Evolutionary conservation across 2,797 vertebrate genomes (phyloP).

Genomic region (Chaenodraco wilsoni): DNA sequence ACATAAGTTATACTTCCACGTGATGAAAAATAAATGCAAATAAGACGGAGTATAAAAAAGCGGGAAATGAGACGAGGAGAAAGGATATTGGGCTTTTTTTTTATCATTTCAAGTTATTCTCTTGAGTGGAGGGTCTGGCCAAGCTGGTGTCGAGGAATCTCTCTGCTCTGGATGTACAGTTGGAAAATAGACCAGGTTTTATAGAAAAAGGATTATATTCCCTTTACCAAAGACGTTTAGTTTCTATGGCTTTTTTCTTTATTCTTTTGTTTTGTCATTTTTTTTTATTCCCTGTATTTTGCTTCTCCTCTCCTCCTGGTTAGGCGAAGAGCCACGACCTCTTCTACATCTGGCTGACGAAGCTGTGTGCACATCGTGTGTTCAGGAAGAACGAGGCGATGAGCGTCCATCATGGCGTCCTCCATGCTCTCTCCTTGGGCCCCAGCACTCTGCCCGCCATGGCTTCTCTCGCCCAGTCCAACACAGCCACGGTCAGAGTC

Average conservation of each 20-base stretch:
- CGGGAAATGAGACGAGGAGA: too few relatives aligned
- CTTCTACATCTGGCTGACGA: conserved; percentile 92
- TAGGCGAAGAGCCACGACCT: conserved; percentile 91
- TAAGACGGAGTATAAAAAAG: too few relatives aligned
- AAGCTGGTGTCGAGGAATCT: too few relatives aligned
- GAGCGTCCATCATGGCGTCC: conserved; percentile 76
- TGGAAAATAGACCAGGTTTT: too few relatives aligned
- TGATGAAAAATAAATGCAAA: too few relatives aligned
- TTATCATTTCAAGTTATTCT: too few relatives aligned
- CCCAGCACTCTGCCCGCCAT: conserved; percentile 61
- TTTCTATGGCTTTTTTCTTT: neutral
- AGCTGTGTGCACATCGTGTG: conserved; percentile 88
- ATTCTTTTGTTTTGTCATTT: rapidly evolving
- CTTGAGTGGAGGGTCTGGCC: too few relatives aligned
- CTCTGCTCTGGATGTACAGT: too few relatives aligned
- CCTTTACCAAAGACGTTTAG: too few relatives aligned
- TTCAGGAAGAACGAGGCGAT: conserved; percentile 83
- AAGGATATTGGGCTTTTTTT: too few relatives aligned
- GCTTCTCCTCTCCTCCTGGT: neutral
- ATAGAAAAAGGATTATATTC: too few relatives aligned
- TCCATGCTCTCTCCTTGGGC: conserved; percentile 74
- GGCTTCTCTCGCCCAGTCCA: conserved; percentile 62
- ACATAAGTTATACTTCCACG: too few relatives aligned
- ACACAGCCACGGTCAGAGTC: conserved; percentile 50
- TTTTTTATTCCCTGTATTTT: neutral